These are phyloP conservation scores for Lithophane ornitopus DNA, from an alignment of 2,888 invertebrate genomes.

Conservation along the genomic window DNA sequence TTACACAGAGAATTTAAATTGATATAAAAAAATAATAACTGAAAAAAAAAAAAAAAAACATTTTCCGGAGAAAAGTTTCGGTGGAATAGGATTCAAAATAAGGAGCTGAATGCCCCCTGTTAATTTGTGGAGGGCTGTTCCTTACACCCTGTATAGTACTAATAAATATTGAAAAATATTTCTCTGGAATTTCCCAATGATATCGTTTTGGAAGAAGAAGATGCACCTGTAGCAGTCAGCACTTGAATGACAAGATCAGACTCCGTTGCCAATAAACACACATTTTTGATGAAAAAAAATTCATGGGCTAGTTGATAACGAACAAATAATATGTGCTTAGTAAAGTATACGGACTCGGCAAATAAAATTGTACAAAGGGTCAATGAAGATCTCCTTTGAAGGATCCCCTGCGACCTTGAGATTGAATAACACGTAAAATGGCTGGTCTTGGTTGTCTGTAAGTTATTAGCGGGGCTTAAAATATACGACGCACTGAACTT, in stretches of 20 bases:
- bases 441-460: neutral
- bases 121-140: too few species aligned
- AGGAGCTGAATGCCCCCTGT: too few species aligned
- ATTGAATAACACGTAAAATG: neutral
- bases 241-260: neutral
- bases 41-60: too few species aligned
- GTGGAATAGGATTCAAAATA: too few species aligned
- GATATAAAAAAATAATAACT: too few species aligned
- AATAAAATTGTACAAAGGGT: neutral
- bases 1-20: too few species aligned
- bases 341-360: neutral
- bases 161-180: neutral
- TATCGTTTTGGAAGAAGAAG: neutral
- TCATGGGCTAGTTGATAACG: neutral
- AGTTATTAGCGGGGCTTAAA: neutral
- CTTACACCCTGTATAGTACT: too few species aligned
- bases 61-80: too few species aligned
- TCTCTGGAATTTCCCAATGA: neutral
- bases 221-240: neutral
- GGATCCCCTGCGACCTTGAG: neutral
- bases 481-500: neutral
- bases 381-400: neutral
- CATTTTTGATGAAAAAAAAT: neutral
- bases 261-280: neutral
- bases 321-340: neutral